Base-by-base conservation (phyloP, 2,888 invertebrate species). In the Hirtodrosophila histrioides region DNA sequence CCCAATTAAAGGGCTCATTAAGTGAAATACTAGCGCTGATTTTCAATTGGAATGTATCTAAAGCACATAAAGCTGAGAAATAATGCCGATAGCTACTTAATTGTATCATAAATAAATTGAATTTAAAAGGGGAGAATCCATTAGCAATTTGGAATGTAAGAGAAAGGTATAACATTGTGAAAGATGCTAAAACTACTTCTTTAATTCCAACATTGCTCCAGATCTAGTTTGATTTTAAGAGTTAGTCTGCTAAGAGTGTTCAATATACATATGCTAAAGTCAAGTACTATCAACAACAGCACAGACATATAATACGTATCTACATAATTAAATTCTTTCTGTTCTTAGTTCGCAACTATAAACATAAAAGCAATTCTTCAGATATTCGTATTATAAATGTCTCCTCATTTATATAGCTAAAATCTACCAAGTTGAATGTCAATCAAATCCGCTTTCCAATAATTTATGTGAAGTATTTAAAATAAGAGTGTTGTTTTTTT, bases 381-480 rank as follows among this genome's bases (percentile, higher is more conserved):
- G 7, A 7, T 54, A 17, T 43, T 24, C 27, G 7, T 31, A 35
- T 55, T 9, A 63, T 31, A 60, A 65, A 65, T 57, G 35, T 54
- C 39, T 27, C 6, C 12, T 37, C 51, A 64, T 66, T 66, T 64
- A 11, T 61, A 37, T 24, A 43, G 55, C 10, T 29, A 17, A 51
- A 70, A 36, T 43, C 27, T 31, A 12, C 10, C 36, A 44, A 43
- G 33, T 36, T 40, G 40, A 54, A 23, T 72, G 73, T 66, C 51
- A 61, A 60, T 57, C 58, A 63, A 62, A 43, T 35, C 11, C 12
- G 56, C 39, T 64, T 76, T 56, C 12, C 44, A 63, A 41, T 51
- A 49, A 55, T 58, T 63, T 55, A 61, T 78, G 58, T 62, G 61
- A 50, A 46, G 45, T 63, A 31, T 50, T 46, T 31, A 40, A 43